Evolutionary conservation across 2,888 invertebrate genomes (phyloP), one percentile per base, ranked within the genome.

Genomic region (Stenurella melanura): DNA sequence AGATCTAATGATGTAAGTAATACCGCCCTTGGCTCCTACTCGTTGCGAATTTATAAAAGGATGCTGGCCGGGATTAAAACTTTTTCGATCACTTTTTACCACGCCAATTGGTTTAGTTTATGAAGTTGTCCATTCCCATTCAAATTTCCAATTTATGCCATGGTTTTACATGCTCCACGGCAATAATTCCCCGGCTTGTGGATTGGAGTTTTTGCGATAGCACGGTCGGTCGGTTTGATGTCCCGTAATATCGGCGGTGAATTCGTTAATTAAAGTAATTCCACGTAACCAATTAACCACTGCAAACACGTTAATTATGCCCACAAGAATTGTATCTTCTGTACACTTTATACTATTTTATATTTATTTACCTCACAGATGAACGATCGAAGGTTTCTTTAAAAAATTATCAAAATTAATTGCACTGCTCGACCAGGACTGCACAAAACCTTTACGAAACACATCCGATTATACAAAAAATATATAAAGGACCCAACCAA

Each of bases 201-300:
- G n/a, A n/a, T 50, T 50, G 50, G 50, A 50, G 50, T 50, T 50
- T 50, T 50, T 50, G 50, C n/a, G 50, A 50, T n/a, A 50, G 50
- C n/a, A 50, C n/a, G n/a, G 26, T 69, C 74, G 58, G 74, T 21
- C 67, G 30, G 58, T 72, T 70, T 64, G 69, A 75, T 78, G 73
- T 71, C 58, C 19, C 56, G 60, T 63, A 67, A 42, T 68, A 63
- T 42, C 69, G 78, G 21, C 78, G 78, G 75, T 75, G 80, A 79
- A 79, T 80, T 80, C 75, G 72, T 76, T 80, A 79, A 80, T 80
- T 78, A 79, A 76, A 73, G 76, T 78, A 80, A 74, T 80, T 79
- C 79, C 75, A 69, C 72, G 77, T 75, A 78, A 67, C 76, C 80
- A 76, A 78, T 81, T 81, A 81, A 78, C 73, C 76, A 69, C 74